Evolutionary conservation across 2,797 vertebrate genomes (phyloP), one percentile per base, ranked within the genome.

Genomic region (Furcifer pardalis): DNA sequence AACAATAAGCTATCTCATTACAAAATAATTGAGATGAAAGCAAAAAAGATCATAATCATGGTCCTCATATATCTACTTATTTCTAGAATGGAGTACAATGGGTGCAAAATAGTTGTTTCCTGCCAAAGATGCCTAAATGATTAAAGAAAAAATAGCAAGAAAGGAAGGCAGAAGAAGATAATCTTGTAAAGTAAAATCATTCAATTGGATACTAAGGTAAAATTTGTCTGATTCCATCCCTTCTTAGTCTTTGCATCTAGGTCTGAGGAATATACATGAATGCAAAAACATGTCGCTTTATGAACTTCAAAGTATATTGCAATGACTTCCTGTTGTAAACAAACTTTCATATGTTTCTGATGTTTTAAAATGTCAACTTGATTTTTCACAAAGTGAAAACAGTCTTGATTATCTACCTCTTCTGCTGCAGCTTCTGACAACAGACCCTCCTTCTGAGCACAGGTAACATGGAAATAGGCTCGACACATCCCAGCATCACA

Each of bases 401-500:
- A 40, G 4, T 59, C 13, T 77, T 25, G 4, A 42, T 78, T 71
- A 82, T 90, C 74, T 91, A 99, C 99, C 97, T 99, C 99, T 94
- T 99, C 99, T 0, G 99, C 99, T 42, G 99, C 98, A 60, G 99
- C 99, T 95, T 99, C 99, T 60, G 99, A 99, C 79, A 99, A 96
- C 4, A 99, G 97, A 32, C 99, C 99, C 96, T 99, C 99, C 91
- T 98, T 97, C 94, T 99, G 99, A 40, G 99, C 99, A 5, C 99
- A 99, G 19, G 98, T 99, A 80, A 99, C 99, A 0, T 99, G 99
- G 92, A 99, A 99, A 94, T 97, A 99, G 73, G 98, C 98, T 81
- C 99, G 97, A 90, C 99, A 99, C 99, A 99, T 99, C 21, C 99
- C 99, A 52, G 99, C 99, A 87, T 99, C 99, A 84, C 99, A 99